These are phyloP conservation scores for Setophaga kirtlandii DNA, from an alignment of 2,113 vertebrate genomes.

Conservation along the genomic window DNA sequence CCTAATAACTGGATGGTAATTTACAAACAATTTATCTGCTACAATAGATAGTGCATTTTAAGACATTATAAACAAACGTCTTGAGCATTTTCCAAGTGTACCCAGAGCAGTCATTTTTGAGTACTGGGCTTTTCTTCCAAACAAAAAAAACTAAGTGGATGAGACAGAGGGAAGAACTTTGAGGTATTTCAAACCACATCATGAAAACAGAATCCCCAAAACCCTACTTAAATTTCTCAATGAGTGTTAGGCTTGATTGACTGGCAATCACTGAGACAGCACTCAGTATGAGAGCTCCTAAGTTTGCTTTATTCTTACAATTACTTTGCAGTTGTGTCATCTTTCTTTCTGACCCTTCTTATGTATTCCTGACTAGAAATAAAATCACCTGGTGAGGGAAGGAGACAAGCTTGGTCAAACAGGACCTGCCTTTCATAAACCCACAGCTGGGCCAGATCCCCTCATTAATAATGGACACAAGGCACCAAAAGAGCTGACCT, in stretches of 20 bases:
- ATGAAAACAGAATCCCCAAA: not conserved
- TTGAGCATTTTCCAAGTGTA: not conserved
- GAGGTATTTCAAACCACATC: not conserved
- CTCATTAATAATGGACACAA: not conserved
- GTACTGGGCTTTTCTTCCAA: not conserved
- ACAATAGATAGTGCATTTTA: not conserved
- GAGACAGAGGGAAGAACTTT: not conserved
- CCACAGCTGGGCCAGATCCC: accelerated
- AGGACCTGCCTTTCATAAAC: not conserved
- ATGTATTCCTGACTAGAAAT: not conserved
- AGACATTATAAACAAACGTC: not conserved
- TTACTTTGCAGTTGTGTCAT: not conserved
- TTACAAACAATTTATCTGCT: not conserved
- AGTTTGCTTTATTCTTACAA: not conserved
- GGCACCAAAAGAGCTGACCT: not conserved
- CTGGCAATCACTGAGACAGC: not conserved
- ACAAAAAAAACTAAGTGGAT: not conserved
- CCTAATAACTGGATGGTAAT: not conserved
- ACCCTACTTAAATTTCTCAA: not conserved
- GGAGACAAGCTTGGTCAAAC: not conserved
- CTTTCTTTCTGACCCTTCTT: not conserved
- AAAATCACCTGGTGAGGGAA: not conserved
- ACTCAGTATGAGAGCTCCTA: not conserved
- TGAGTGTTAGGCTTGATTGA: not conserved
- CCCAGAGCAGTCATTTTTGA: not conserved